Base-by-base conservation (phyloP, 2,888 invertebrate genomes). In the Thera britannica region DNA sequence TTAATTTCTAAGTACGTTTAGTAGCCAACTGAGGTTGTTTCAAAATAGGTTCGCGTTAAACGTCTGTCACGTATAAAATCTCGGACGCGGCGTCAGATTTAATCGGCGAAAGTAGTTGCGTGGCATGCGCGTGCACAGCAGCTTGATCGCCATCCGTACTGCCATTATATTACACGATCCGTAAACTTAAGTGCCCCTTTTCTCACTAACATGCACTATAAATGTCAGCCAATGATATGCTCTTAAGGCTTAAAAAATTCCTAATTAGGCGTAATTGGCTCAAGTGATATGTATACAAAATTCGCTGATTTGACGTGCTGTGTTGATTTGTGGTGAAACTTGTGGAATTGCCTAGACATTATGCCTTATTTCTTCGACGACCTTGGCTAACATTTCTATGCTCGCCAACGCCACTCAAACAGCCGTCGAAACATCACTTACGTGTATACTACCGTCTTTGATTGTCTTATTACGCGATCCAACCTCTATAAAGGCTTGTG, bases 31-130 rank as follows among this genome's bases (percentile, higher is more conserved):
- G 23, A 23, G 12, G 77, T 81, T 73, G 77, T 85, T 83, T 86
- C 77, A 76, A 84, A 83, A 83, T 81, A 78, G 77, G 77, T 83
- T 77, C 76, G 76, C 79, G 77, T 78, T 80, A 78, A 84, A 81
- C 80, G 80, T 83, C 82, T 81, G 84, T 87, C 89, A 85, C 85
- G 85, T 87, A 82, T 79, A 74, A 78, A 81, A 84, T 86, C 83
- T 87, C 76, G 78, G 76, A 78, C 81, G 76, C 71, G 78, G 75
- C 81, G 80, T 80, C 77, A 83, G 83, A 82, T 87, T 88, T 87
- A 88, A 90, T 88, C 89, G 90, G 92, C 88, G 92, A 93, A 93
- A 92, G 92, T 90, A 86, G 86, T 87, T 86, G 87, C 86, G 88
- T 88, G 88, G 79, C 83, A 79, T 77, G 86, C 88, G 86, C 87